Base-by-base conservation (phyloP, 2,888 invertebrate genomes). In the Pegoplata infirma region DNA sequence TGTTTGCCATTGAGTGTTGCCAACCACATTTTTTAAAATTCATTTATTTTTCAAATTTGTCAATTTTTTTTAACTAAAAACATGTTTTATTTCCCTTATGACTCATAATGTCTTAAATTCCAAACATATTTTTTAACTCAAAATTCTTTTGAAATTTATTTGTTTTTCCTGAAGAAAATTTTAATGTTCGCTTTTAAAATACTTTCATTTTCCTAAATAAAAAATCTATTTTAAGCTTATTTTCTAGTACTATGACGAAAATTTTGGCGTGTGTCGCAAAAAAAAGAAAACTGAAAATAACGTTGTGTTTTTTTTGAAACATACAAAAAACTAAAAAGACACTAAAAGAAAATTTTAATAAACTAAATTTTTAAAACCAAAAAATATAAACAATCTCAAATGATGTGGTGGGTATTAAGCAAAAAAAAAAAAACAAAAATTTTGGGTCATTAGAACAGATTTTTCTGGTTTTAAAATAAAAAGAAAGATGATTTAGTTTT, bases 231-330 rank as follows among this genome's bases (percentile, higher is more conserved):
- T 63, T 14, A 32, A 44, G 32, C 14, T 6, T 16, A 1, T 40
- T 58, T 59, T 25, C 32, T 32, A 32, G 32, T 32, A 32, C 6
- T 4, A 67, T 79, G 75, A 72, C 71, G 79, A 79, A 71, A n/a
- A 79, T 76, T 79, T 71, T 79, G 79, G 66, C 79, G 71, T 79
- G 71, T 56, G 79, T 58, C 75, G 69, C 67, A 56, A 61, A 63
- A 14, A 68, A n/a, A 55, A 8, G 10, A 16, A 28, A 23, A 16
- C 12, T 17, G 17, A 17, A 40, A 5, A 58, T 40, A 36, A 12
- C n/a, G 10, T 17, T 58, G 36, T 36, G 36, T 36, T 10, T 17
- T 36, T 58, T n/a, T 17, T 19, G 10, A 12, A 36, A 1, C 3
- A 12, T 6, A 7, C 6, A 12, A 36, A 36, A 40, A n/a, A 40